Percentiles rank a stretch among this genome's conserved stretches.
These are phyloP conservation scores for Ametastegia equiseti DNA, from an alignment of 2,888 invertebrate species.

Conservation along the genomic window DNA sequence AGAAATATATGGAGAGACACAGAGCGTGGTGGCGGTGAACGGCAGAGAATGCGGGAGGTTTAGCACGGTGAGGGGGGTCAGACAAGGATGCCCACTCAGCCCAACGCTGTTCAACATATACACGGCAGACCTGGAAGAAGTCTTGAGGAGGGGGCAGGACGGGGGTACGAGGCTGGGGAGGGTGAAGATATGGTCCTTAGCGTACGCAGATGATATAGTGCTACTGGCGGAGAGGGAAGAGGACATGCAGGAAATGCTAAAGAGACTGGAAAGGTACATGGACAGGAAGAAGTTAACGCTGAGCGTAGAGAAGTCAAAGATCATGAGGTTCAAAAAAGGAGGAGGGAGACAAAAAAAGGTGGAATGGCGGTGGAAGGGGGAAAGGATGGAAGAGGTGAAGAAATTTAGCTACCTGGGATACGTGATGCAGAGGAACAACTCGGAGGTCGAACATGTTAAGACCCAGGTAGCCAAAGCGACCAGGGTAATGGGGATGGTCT, in stretches of 20 bases:
- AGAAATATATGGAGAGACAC: neutral
- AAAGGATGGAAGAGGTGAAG: slow-evolving; percentile 48
- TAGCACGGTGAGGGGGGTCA: slow-evolving; percentile 23
- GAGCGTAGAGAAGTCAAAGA: slow-evolving; percentile 47
- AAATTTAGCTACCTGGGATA: slow-evolving; percentile 48
- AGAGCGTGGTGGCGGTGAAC: too few species aligned
- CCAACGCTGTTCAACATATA: slow-evolving; percentile 44
- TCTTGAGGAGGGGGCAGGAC: slow-evolving; percentile 25
- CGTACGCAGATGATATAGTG: slow-evolving; percentile 50
- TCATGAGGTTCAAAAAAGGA: slow-evolving; percentile 48
- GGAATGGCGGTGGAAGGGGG: slow-evolving; percentile 34
- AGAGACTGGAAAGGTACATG: slow-evolving; percentile 25
- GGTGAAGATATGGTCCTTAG: slow-evolving; percentile 43
- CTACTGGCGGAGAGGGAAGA: slow-evolving; percentile 34
- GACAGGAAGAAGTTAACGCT: slow-evolving; percentile 15
- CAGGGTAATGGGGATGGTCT: slow-evolving; percentile 27
- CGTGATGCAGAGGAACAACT: neutral
- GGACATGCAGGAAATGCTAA: slow-evolving; percentile 38
- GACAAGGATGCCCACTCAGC: slow-evolving; percentile 50
- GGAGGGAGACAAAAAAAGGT: slow-evolving; percentile 17
- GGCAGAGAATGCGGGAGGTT: too few species aligned
- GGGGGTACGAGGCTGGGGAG: slow-evolving; percentile 43
- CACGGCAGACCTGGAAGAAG: slow-evolving; percentile 52
- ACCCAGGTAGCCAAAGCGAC: slow-evolving; percentile 37
- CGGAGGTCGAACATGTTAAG: slow-evolving; percentile 15